Conservation (phyloP, 2,113 vertebrate genomes). For the Phoxinus phoxinus region DNA sequence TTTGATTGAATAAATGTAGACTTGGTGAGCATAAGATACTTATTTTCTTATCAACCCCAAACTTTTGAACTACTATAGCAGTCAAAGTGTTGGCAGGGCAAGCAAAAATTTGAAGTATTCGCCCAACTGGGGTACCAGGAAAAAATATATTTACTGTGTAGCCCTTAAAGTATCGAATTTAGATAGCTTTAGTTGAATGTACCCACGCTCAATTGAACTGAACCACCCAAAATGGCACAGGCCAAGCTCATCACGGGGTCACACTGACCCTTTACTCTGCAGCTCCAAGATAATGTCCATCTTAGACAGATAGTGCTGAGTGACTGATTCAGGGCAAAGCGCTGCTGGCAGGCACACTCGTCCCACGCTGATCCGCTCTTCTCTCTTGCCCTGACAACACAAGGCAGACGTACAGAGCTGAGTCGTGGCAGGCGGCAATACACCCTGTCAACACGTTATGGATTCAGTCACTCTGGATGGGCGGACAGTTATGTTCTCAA, state of each 20-base stretch:
- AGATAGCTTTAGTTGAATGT: background rate
- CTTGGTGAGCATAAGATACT: background rate
- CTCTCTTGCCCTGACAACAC: constrained; percentile 34
- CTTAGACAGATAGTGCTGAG: constrained; percentile 45
- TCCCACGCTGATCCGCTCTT: constrained; percentile 29
- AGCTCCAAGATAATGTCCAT: constrained; percentile 18
- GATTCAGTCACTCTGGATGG: constrained; percentile 38
- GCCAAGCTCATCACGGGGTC: constrained; percentile 24
- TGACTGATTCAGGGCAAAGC: constrained; percentile 61
- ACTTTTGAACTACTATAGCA: background rate
- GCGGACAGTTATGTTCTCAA: constrained; percentile 26
- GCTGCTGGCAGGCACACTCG: constrained; percentile 36
- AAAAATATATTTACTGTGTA: background rate
- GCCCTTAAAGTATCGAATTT: background rate
- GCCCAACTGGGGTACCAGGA: background rate
- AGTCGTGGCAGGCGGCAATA: constrained; percentile 23
- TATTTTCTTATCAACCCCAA: background rate
- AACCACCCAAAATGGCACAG: constrained; percentile 40
- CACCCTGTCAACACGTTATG: constrained; percentile 30
- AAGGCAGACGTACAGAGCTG: constrained; percentile 17
- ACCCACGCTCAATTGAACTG: constrained; percentile 1
- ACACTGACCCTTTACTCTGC: constrained; percentile 24
- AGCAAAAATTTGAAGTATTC: background rate
- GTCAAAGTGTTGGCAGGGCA: background rate
- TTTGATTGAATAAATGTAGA: background rate